Base-by-base conservation (phyloP, 2,797 vertebrate species). In the Austrolebias charrua region DNA sequence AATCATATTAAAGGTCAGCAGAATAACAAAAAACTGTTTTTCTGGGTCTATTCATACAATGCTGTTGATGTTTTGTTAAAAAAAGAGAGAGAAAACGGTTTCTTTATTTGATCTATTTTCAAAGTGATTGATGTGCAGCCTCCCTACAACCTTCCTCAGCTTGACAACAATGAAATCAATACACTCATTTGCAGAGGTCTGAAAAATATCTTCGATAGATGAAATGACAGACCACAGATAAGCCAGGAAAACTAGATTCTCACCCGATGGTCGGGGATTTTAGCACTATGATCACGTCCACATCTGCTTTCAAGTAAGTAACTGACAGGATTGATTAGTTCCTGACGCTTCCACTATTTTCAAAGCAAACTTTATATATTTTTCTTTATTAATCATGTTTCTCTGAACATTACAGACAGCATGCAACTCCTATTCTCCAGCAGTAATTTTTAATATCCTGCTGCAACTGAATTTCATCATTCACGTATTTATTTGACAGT, bases 1-100 rank as follows among this genome's bases (percentile, higher is more conserved):
- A 87, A 85, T 87, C 80, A 85, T 63, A 82, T 83, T 74, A 90
- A 92, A 93, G 91, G 91, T 91, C 90, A 91, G 66, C 52, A 58
- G 66, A 79, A 86, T 63, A 86, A 79, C 75, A 80, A 80, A 85
- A 55, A 84, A 68, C 58, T 67, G 66, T 81, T 86, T 73, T 82
- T 63, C 66, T 79, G 66, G 53, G 60, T 74, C 62, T 42, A 45
- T 51, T 48, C 70, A 70, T 53, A 66, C 58, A 73, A 44, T 45
- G 51, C 40, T 60, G 69, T 72, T 73, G 60, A 42, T 66, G 38
- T 82, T 76, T 80, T 70, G 59, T 69, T 31, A 75, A 18, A 57
- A 65, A 49, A 53, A 48, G 24, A 33, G 60, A 5, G 24, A 29
- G 33, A 61, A 10, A 24, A 29, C 5, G 19, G 16, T 48, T 1